Base-by-base conservation (phyloP, 2,797 vertebrate genomes). In the Naso thynnoides region DNA sequence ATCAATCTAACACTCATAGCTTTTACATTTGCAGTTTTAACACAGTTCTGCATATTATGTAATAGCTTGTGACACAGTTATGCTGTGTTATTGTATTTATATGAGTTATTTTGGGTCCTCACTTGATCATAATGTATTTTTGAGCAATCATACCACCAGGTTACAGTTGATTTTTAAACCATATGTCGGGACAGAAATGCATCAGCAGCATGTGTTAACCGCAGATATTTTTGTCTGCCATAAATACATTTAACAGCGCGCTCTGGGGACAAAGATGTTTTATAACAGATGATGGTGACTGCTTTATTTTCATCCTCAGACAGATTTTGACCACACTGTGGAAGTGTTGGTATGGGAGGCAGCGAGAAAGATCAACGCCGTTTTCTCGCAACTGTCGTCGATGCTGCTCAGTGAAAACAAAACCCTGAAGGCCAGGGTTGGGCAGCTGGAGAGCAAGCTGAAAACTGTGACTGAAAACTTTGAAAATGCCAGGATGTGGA, bases 381-480 rank as follows among this genome's bases (percentile, higher is more conserved):
- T 92, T 27, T 92, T 90, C 81, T 62, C 60, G 13, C 90, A 89
- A 0, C 57, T 93, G 39, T 86, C 59, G 23, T 72, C 58, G 6
- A 38, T 16, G 50, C 73, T 90, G 75, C 62, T 21, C 1, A 19
- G 36, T 0, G 82, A 90, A 14, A 93, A 83, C 72, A 1, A 6
- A 15, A 52, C 15, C 0, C 81, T 92, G 57, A 72, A 53, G 59
- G 48, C 18, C 19, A 54, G 7, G 52, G 76, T 88, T 66, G 62
- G 21, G 0, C 58, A 5, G 42, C 56, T 91, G 78, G 82, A 92
- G 83, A 38, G 14, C 3, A 54, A 89, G 54, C 69, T 90, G 72
- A 83, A 70, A 31, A 19, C 57, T 0, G 2, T 36, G 41, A 72
- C 42, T 0, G 69, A 72, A 8, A 41, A 67, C 26, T 71, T 53